These are phyloP conservation scores for Drosophila mayaguana DNA, from an alignment of 2,888 invertebrate genomes.

Conservation along the genomic window DNA sequence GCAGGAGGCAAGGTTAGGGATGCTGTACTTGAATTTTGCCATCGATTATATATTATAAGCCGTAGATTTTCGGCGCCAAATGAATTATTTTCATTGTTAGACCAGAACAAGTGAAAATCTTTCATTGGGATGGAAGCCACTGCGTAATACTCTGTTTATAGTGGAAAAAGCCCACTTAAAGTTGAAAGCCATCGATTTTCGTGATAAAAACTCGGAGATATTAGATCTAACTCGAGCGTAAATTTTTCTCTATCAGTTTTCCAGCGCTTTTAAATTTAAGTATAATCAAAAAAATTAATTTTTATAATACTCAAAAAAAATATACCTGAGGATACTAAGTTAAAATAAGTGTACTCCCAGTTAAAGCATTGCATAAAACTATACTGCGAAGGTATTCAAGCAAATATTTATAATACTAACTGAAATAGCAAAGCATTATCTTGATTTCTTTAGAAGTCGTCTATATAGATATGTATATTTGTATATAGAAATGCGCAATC, in stretches of 20 bases:
- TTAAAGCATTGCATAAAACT: no score
- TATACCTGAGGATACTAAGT: no score
- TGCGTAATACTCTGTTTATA: not conserved
- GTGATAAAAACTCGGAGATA: not conserved
- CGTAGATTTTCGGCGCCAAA: conserved; percentile 45
- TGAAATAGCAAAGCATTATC: no score
- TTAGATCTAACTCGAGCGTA: not conserved
- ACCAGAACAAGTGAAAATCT: not conserved
- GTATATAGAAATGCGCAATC: not conserved
- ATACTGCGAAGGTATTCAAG: no score
- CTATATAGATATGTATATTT: no score
- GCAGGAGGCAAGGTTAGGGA: not conserved
- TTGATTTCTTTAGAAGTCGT: not conserved
- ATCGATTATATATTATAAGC: conserved; percentile 12
- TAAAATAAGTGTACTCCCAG: no score
- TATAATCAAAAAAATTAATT: no score
- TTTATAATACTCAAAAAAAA: no score
- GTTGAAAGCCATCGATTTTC: not conserved
- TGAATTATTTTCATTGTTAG: conserved; percentile 38
- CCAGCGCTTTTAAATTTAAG: not conserved
- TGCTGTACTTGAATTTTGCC: conserved; percentile 36
- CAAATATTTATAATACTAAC: no score
- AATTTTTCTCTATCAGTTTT: not conserved
- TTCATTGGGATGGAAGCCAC: not conserved
- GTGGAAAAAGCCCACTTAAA: not conserved